Evolutionary conservation across 92 coral and sea anemone species (phyloP).

Genomic region (Pocillopora grandis): DNA sequence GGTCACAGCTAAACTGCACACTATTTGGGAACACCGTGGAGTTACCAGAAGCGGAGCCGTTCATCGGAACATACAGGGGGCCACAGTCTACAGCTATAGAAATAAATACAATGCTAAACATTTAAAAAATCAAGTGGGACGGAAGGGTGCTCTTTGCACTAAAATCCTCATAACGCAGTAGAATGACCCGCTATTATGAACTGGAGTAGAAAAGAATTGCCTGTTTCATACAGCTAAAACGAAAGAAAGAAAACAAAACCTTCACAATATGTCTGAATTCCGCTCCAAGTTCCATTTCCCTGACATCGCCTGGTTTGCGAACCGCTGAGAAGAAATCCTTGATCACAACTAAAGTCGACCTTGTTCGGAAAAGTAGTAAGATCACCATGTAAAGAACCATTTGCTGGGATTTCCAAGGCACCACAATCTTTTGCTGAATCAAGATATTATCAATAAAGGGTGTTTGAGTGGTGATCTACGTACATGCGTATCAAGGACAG

Average conservation of each 20-base stretch:
- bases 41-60: slow-evolving; percentile 25
- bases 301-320: slow-evolving; percentile 42
- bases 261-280: slow-evolving; percentile 31
- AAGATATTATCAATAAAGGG: background rate
- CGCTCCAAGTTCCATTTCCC: slow-evolving; percentile 62
- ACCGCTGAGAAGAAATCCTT: slow-evolving; percentile 65
- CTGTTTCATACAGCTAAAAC: background rate
- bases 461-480: no score
- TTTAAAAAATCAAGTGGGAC: background rate
- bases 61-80: slow-evolving; percentile 21
- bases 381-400: slow-evolving; percentile 36
- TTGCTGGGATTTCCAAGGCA: slow-evolving; percentile 30
- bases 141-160: no score
- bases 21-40: slow-evolving; percentile 47
- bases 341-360: slow-evolving; percentile 53
- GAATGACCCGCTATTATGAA: no score
- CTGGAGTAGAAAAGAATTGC: no score
- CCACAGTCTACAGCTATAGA: slow-evolving; percentile 52
- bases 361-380: slow-evolving; percentile 29
- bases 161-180: no score
- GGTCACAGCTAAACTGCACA: slow-evolving; percentile 10
- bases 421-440: slow-evolving; percentile 69
- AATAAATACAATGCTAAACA: background rate
- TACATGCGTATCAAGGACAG: no score
- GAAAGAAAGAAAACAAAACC: slow-evolving; percentile 5